Base-by-base conservation (phyloP, 2,888 invertebrate genomes). In the Erebia epiphron region DNA sequence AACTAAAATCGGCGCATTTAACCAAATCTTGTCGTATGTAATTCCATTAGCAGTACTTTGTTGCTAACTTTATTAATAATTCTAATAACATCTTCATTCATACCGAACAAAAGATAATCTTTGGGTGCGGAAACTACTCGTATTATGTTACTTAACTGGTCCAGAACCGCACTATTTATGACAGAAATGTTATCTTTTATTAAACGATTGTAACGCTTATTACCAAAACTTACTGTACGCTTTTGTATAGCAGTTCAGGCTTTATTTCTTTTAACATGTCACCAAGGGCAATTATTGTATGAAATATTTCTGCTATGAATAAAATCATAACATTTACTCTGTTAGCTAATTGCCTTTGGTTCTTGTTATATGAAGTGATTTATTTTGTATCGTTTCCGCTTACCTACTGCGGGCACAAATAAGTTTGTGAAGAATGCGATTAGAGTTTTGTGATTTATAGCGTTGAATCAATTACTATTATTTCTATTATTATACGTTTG, bases 361-460 rank as follows among this genome's bases (percentile, higher is more conserved):
- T 67, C 70, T 74, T 68, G 70, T 72, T 74, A 72, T 74, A 72
- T n/a, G 43, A 41, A 63, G 65, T 72, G 72, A 74, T 74, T 74
- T 74, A 74, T 74, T 26, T 43, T 54, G 60, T 43, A 61, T 50
- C 74, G 63, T 68, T 74, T 74, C 70, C 74, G 70, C 49, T 72
- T 56, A 70, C 35, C 35, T 35, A 35, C 35, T 35, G 2, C 68
- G 58, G 58, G 43, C 58, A 72, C 70, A 70, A 72, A 70, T 70
- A 74, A 64, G 70, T 65, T 65, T 46, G 65, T 69, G 62, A 66
- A 50, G 68, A 67, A 66, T 60, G 43, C 57, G 57, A 70, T 69
- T 57, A 18, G 14, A 21, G 49, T 54, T 56, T 49, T 21, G 50
- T 72, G 54, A 72, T 72, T 68, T 72, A 72, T 72, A 70, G 49